phyloP scores from a whole-genome alignment of 2,113 vertebrate genomes.

The Cacatua alba region DNA sequence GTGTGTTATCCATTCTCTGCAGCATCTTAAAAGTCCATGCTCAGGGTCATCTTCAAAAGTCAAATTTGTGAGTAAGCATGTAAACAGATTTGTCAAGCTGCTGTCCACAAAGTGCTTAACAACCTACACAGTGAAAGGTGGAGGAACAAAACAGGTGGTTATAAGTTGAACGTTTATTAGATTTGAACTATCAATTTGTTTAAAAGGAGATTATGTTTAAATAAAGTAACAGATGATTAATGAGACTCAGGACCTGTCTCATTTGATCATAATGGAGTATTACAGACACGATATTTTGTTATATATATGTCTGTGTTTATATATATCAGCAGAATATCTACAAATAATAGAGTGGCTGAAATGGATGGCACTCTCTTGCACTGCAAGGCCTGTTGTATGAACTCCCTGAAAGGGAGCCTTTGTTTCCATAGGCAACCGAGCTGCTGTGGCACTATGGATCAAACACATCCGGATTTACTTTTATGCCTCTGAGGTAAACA shows the following conservation, averaged over 20 bases:
- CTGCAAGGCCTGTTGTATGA: background rate
- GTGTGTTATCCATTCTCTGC: background rate
- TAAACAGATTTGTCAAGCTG: constrained; percentile 23
- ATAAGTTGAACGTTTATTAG: background rate
- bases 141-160: background rate
- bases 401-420: constrained; percentile 48
- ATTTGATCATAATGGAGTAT: background rate
- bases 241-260: background rate
- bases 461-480: constrained; percentile 57
- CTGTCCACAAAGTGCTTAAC: background rate
- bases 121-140: background rate
- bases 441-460: constrained; percentile 35
- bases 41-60: constrained; percentile 20
- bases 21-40: background rate
- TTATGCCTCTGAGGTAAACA: constrained; percentile 68
- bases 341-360: background rate
- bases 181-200: background rate
- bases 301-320: background rate
- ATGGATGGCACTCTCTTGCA: background rate
- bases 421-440: constrained; percentile 74
- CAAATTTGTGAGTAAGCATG: constrained; percentile 23
- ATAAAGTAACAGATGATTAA: background rate
- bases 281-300: background rate
- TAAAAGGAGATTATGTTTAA: background rate
- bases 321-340: background rate